Conservation (phyloP, 1,140 invertebrate species). For the Lucilia sericata region DNA sequence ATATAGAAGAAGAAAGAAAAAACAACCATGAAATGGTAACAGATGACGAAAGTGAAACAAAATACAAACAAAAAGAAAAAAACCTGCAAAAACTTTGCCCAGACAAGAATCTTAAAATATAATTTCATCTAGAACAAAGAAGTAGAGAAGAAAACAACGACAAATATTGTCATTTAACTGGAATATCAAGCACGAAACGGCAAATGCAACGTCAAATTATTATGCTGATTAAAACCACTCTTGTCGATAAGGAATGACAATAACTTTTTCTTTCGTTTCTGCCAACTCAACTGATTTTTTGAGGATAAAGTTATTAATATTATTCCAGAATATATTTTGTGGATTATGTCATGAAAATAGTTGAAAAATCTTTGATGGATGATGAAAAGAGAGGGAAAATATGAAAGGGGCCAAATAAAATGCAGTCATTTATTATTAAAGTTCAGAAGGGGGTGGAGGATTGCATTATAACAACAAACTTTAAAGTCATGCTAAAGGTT, state of each 20-base stretch:
- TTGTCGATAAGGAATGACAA: conserved; percentile 24
- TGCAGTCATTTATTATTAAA: no score
- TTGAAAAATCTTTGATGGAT: no score
- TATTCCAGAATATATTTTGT: no score
- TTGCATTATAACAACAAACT: no score
- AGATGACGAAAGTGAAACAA: conserved; percentile 1
- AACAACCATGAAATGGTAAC: not conserved
- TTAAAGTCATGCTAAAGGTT: no score
- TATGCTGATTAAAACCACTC: conserved; percentile 11
- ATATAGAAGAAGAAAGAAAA: not conserved
- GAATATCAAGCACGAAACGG: not conserved
- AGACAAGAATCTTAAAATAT: conserved; percentile 7
- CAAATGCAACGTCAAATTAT: not conserved
- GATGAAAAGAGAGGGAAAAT: no score
- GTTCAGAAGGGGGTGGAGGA: no score
- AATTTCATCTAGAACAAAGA: not conserved
- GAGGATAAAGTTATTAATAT: not conserved
- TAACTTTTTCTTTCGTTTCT: not conserved
- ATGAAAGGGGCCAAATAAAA: no score
- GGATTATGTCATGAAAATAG: no score
- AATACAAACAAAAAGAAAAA: not conserved
- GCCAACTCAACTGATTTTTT: not conserved
- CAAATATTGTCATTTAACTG: not conserved
- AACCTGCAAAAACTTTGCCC: not conserved
- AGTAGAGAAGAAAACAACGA: not conserved